Evolutionary conservation across 2,888 invertebrate genomes (phyloP).

Genomic region (Apodemia hepburni): DNA sequence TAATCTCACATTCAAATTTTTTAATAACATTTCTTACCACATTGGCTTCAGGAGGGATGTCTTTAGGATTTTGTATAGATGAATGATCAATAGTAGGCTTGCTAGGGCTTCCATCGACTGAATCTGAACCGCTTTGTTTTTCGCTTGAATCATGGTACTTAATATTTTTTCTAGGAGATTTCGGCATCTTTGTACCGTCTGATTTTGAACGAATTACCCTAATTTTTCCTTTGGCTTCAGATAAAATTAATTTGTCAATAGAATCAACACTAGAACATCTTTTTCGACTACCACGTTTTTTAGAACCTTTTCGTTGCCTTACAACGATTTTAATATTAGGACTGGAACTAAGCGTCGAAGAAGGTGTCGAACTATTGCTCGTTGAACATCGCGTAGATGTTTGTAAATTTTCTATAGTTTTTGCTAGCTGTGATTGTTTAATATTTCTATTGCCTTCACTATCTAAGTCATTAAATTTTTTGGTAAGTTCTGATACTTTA

Average conservation of each 20-base stretch:
- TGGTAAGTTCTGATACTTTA: constrained; percentile 84
- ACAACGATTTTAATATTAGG: constrained; percentile 74
- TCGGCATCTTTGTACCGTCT: constrained; percentile 66
- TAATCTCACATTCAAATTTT: constrained; percentile 74
- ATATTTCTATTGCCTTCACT: constrained; percentile 56
- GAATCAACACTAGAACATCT: constrained; percentile 74
- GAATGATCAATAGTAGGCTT: constrained; percentile 38
- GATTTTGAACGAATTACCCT: constrained; percentile 69
- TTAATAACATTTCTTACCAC: constrained; percentile 68
- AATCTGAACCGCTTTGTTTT: constrained; percentile 62
- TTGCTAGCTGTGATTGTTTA: constrained; percentile 78
- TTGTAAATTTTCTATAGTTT: constrained; percentile 70
- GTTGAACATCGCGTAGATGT: constrained; percentile 48
- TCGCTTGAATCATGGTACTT: constrained; percentile 58
- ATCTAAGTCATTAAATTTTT: constrained; percentile 84
- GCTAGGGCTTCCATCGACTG: constrained; percentile 57
- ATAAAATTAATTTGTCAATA: constrained; percentile 56
- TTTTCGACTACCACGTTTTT: constrained; percentile 70
- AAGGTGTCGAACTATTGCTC: constrained; percentile 68
- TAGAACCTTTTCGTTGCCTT: constrained; percentile 63
- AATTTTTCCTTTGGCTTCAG: constrained; percentile 53
- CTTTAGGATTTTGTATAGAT: constrained; percentile 36
- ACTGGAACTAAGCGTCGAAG: constrained; percentile 67
- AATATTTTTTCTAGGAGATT: constrained; percentile 61
- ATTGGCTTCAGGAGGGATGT: constrained; percentile 43